phyloP scores from a whole-genome alignment of 2,797 vertebrate species.

The Spheniscus humboldti region DNA sequence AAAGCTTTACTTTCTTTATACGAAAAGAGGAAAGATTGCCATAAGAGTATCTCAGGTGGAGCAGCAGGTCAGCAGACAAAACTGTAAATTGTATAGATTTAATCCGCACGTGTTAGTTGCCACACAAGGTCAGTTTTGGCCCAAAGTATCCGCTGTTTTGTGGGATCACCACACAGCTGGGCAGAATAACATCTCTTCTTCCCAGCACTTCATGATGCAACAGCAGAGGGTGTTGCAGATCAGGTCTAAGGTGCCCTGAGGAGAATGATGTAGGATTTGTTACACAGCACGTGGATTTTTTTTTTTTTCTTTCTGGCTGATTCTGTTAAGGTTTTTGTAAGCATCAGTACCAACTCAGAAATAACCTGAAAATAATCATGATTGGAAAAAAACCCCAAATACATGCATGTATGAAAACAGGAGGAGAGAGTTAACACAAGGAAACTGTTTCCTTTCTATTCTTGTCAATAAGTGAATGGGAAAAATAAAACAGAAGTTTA shows the following conservation, averaged over 20 bases:
- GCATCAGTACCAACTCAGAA: not conserved
- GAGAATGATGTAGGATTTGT: not conserved
- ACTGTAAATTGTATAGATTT: not conserved
- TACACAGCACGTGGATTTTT: not conserved
- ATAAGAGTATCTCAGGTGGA: not conserved
- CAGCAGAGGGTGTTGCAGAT: conserved; percentile 57
- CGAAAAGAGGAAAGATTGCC: not conserved
- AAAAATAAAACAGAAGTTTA: not conserved
- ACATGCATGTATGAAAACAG: not conserved
- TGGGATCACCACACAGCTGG: not conserved
- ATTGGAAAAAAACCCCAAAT: not conserved
- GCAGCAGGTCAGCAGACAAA: not conserved
- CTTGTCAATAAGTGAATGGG: not conserved
- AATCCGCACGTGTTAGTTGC: not conserved
- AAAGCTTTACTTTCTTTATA: not conserved
- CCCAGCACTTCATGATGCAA: not conserved
- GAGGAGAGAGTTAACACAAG: not conserved
- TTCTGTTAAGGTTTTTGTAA: not conserved
- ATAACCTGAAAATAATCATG: not conserved
- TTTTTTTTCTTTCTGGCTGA: not conserved
- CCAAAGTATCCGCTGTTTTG: not conserved
- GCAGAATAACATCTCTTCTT: not conserved
- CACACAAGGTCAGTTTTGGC: not conserved
- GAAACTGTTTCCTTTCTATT: not conserved
- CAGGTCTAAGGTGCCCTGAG: not conserved